Evolutionary conservation across 2,797 vertebrate genomes (phyloP), one percentile per base, ranked within the genome.

Genomic region (Melanotaenia pygmaea): DNA sequence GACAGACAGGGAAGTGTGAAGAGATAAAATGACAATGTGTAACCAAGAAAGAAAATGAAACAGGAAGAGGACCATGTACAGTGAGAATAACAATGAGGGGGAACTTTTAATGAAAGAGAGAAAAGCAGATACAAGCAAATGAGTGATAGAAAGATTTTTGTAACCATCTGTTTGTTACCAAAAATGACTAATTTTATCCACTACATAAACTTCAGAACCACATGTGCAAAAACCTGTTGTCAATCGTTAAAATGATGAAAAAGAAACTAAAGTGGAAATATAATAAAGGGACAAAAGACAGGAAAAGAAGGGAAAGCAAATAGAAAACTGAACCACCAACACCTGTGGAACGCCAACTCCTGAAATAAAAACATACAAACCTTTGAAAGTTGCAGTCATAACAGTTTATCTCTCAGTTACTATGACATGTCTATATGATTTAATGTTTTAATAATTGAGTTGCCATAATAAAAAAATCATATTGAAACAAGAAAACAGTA

Each of bases 1-100:
- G 63, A 77, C 79, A 84, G 74, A 74, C 50, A 0, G 57, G 30
- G 62, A 66, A 62, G 68, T 79, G 45, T 59, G 64, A 20, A 1
- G 54, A 80, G 86, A 87, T 88, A 79, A 84, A 79, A 86, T 59
- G 53, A 57, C 50, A 72, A 16, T 3, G 61, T 80, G 73, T 81
- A 75, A 83, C 76, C 57, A 70, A 77, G 76, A 86, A 76, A 53
- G 70, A 67, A 86, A 80, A 84, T 84, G 63, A 77, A 83, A 82
- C 6, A 26, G 71, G 62, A 45, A 71, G 53, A 63, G 56, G 37
- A 71, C 67, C 62, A 59, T 45, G 34, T 43, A 60, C 28, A 43
- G 51, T 57, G 64, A 62, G 62, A 72, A 70, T 59, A 64, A 74
- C 64, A 66, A 72, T 4, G 26, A 64, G 67, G 53, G 26, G 40